Percentiles rank a stretch among this genome's conserved stretches.
Conservation (phyloP, 2,888 invertebrate species). For the Coleophora flavipennella region DNA sequence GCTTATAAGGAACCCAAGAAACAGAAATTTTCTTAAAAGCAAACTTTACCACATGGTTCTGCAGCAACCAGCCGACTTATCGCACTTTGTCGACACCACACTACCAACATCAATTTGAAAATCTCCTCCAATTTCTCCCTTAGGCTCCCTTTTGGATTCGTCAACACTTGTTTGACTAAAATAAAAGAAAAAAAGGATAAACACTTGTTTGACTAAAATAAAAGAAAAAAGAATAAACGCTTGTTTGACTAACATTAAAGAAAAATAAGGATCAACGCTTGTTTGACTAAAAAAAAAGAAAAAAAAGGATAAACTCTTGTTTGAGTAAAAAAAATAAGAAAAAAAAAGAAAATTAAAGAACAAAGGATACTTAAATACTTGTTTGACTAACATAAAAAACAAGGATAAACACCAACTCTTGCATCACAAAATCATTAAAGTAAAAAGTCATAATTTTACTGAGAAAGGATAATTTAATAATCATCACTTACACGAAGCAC, state of each 20-base stretch:
- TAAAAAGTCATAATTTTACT: slow-evolving; percentile 6
- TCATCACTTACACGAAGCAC: slow-evolving; percentile 57
- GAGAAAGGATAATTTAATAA: slow-evolving; percentile 9
- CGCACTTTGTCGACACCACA: slow-evolving; percentile 86
- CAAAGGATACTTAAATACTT: slow-evolving; percentile 5
- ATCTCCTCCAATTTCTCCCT: slow-evolving; percentile 81
- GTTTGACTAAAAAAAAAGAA: slow-evolving; percentile 49
- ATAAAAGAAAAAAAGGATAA: slow-evolving; percentile 23
- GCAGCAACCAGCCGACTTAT: slow-evolving; percentile 77
- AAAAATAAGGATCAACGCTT: slow-evolving; percentile 26
- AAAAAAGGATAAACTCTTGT: slow-evolving; percentile 9
- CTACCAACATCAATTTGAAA: slow-evolving; percentile 84
- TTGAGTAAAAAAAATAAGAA: slow-evolving; percentile 7
- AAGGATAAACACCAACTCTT: slow-evolving; percentile 26
- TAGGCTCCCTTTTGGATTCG: slow-evolving; percentile 47
- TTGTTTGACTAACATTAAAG: neutral
- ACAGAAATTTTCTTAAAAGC: too few relatives aligned
- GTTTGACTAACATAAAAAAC: neutral
- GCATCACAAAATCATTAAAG: slow-evolving; percentile 49
- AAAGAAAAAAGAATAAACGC: too few relatives aligned
- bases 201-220: too few relatives aligned
- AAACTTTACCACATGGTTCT: slow-evolving; percentile 68
- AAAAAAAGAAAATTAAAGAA: slow-evolving; percentile 4
- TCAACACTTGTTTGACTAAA: slow-evolving; percentile 54
- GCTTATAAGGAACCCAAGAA: too few relatives aligned